Evolutionary conservation across 2,113 vertebrate genomes (phyloP), one percentile per base, ranked within the genome.

Genomic region (Cranoglanis bouderius): DNA sequence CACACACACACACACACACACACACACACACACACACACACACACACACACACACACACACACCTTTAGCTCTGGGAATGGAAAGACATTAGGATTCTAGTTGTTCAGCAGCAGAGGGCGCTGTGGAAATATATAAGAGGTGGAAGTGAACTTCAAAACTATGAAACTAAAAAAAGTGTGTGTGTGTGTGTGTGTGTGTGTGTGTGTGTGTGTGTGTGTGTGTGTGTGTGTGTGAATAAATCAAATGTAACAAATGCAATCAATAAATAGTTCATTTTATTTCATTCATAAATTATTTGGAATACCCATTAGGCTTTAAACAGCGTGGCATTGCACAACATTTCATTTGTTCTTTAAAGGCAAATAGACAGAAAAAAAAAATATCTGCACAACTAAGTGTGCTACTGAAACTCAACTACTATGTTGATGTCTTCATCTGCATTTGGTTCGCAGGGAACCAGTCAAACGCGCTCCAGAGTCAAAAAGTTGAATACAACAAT

Each of bases 371-470:
- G 51, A 55, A 53, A 55, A 82, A 84, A 80, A 63, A 89, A 24
- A 53, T 84, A 86, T 85, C 43, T 88, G 88, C 88, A 91, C 88
- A 83, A 77, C 63, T 53, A 88, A 51, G 86, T 89, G 90, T 91
- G 90, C 90, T 89, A 91, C 90, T 89, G 88, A 87, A 84, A 87
- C 70, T 91, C 90, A 90, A 90, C 88, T 84, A 90, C 90, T 70
- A 87, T 70, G 90, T 87, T 91, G 86, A 88, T 87, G 90, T 84
- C 65, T 85, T 89, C 78, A 51, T 78, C 53, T 85, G 78, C 77
- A 59, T 88, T 85, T 70, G 81, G 90, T 90, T 90, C 90, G 78
- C 86, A 87, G 65, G 81, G 89, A 91, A 86, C 90, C 88, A 84
- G 81, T 65, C 86, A 87, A 70, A 85, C 88, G 88, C 87, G 85